These are phyloP conservation scores for Galago senegalensis DNA, from an alignment of 2,797 vertebrate species.

Conservation along the genomic window DNA sequence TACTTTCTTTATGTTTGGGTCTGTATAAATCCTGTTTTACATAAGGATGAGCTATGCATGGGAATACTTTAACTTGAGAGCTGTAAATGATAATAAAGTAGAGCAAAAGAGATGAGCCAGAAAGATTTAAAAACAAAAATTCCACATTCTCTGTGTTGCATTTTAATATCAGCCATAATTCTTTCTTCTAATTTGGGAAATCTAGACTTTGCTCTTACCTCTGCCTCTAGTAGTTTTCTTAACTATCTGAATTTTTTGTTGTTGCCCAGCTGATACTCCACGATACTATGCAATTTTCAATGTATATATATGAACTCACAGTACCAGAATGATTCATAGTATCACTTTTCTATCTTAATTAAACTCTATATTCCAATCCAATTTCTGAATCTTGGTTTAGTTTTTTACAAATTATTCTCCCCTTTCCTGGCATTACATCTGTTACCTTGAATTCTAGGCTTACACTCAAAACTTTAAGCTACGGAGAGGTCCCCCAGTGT, in stretches of 20 bases:
- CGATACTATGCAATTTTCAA: not conserved
- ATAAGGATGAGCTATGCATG: not conserved
- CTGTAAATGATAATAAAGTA: constrained; percentile 29
- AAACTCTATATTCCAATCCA: not conserved
- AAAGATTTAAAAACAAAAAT: not conserved
- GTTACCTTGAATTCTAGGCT: constrained; percentile 1
- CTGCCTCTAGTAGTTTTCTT: not conserved
- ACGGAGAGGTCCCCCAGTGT: not conserved
- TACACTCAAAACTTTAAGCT: not conserved
- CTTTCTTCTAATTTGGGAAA: constrained; percentile 25
- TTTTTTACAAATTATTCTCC: constrained; percentile 43
- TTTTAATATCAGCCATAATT: constrained; percentile 24
- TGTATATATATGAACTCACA: not conserved
- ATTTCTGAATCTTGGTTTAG: not conserved
- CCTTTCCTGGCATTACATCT: not conserved
- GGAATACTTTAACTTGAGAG: not conserved
- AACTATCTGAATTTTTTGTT: not conserved
- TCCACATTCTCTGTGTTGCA: not conserved
- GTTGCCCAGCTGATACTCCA: not conserved
- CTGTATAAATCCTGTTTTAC: not conserved
- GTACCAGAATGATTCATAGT: not conserved
- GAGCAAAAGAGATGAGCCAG: not conserved
- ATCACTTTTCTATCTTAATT: not conserved
- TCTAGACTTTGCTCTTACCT: not conserved
- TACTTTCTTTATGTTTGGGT: not conserved